Conservation (phyloP, 2,113 vertebrate genomes). For the Perca fluviatilis region DNA sequence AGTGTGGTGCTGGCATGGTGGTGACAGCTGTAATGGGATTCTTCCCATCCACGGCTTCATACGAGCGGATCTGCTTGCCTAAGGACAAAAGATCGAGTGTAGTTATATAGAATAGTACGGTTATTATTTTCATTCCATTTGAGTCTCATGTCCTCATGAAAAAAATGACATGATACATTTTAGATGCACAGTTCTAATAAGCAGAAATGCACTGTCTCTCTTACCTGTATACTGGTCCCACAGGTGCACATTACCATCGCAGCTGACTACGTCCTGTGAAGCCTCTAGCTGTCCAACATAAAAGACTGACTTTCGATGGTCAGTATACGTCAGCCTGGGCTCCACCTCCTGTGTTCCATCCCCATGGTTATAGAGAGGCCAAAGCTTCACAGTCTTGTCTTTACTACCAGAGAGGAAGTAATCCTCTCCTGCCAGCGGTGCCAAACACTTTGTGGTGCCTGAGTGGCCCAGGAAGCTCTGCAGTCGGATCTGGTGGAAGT, state of each 20-base stretch:
- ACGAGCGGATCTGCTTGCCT: conserved; percentile 93
- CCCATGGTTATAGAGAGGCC: conserved; percentile 95
- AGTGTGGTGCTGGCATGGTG: conserved; percentile 94
- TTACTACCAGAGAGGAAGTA: conserved; percentile 97
- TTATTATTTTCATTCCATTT: background rate
- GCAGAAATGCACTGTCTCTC: background rate
- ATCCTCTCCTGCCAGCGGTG: conserved; percentile 91
- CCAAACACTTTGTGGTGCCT: conserved; percentile 92
- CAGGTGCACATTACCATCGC: conserved; percentile 94
- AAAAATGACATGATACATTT: background rate
- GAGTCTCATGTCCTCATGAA: background rate
- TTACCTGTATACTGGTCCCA: conserved; percentile 98
- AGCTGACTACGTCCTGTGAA: conserved; percentile 94
- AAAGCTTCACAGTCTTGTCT: conserved; percentile 96
- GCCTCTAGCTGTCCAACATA: conserved; percentile 93
- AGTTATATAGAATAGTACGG: conserved; percentile 1
- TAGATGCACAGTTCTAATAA: background rate
- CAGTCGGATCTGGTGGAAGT: conserved; percentile 97
- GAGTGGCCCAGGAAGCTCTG: conserved; percentile 95
- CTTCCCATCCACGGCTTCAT: conserved; percentile 92
- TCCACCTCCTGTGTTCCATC: conserved; percentile 92
- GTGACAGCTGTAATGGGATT: conserved; percentile 93
- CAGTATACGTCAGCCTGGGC: conserved; percentile 87
- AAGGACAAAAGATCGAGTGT: background rate
- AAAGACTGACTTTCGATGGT: conserved; percentile 95